Conservation (phyloP, 2,113 vertebrate species). For the Campylomormyrus tamandua region DNA sequence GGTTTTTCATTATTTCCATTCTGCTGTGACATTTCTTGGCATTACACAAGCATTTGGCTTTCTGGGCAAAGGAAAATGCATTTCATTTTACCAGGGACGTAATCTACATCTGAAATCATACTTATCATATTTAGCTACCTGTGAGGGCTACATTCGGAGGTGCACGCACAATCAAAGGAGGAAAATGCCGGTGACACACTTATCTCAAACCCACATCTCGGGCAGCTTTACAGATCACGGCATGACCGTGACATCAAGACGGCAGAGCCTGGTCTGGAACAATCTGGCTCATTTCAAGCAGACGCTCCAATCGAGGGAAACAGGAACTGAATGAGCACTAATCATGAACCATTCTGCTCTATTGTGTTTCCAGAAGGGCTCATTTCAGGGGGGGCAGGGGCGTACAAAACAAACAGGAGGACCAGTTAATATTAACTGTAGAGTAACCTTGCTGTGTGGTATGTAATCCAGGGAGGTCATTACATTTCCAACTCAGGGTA, state of each 20-base stretch:
- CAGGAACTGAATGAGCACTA: background rate
- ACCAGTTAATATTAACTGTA: background rate
- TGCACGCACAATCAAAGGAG: background rate
- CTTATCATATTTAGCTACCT: background rate
- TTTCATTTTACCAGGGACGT: background rate
- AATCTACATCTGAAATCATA: background rate
- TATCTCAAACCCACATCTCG: background rate
- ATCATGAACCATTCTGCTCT: background rate
- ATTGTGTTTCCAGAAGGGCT: background rate
- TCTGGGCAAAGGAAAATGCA: background rate
- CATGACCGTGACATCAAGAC: background rate
- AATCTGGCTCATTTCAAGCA: background rate
- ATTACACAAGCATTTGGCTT: background rate
- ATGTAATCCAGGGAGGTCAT: background rate
- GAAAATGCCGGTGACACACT: background rate
- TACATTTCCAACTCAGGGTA: background rate
- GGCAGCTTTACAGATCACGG: background rate
- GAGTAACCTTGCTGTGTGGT: background rate
- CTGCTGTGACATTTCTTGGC: background rate
- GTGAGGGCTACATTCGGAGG: background rate
- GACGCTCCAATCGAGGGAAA: background rate
- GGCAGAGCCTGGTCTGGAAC: background rate
- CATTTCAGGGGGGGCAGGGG: background rate
- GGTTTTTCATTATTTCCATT: background rate
- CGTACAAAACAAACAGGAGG: background rate